These are phyloP conservation scores for Andrena chrysosceles DNA, from an alignment of 2,888 invertebrate genomes.

Conservation along the genomic window DNA sequence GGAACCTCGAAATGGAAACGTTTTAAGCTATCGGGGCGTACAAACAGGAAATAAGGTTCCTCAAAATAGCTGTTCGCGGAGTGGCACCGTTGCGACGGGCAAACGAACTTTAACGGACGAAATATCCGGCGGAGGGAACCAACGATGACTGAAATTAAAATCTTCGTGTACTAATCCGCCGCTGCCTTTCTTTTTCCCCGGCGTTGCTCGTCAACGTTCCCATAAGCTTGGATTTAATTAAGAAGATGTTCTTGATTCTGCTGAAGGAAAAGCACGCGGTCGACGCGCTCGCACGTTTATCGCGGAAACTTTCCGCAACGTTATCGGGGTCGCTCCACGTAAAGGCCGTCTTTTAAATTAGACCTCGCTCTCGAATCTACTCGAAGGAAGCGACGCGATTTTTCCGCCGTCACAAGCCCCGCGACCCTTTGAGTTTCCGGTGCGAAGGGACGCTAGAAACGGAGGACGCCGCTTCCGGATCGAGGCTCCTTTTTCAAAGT, in stretches of 20 bases:
- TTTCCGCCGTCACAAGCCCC: constrained; percentile 24
- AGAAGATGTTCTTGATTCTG: background rate
- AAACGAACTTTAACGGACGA: background rate
- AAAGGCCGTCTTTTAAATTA: constrained; percentile 9
- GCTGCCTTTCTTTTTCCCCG: background rate
- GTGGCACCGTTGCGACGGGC: background rate
- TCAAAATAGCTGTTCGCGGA: background rate
- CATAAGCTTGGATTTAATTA: background rate
- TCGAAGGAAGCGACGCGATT: constrained; percentile 28
- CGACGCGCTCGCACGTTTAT: too few species aligned
- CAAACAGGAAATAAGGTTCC: constrained; percentile 4
- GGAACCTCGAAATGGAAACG: background rate
- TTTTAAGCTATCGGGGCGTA: constrained; percentile 18
- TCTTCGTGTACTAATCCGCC: background rate
- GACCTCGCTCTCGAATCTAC: constrained; percentile 25
- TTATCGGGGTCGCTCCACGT: constrained; percentile 8
- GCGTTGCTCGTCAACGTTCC: background rate
- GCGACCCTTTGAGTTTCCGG: constrained; percentile 26
- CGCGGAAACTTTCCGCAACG: background rate
- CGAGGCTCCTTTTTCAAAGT: constrained; percentile 49
- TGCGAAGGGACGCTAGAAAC: background rate
- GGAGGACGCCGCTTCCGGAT: constrained; percentile 1
- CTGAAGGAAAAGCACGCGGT: background rate
- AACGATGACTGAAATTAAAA: background rate
- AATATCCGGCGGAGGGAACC: background rate